Evolutionary conservation across 2,113 vertebrate species (phyloP).

Genomic region (Bettongia penicillata): DNA sequence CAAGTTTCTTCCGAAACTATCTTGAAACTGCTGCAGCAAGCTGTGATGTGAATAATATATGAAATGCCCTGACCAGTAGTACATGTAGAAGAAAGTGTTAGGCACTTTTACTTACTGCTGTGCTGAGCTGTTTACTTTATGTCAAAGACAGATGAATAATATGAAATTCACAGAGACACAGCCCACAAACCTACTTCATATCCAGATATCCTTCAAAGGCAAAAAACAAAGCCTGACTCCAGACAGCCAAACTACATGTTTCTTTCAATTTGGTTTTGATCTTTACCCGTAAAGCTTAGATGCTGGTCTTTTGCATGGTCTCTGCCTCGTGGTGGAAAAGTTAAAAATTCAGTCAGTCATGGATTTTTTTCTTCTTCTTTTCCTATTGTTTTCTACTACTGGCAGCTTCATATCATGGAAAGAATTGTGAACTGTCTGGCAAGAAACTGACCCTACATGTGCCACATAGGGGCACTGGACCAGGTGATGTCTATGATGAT

Average conservation of each 20-base stretch:
- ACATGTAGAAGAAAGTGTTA: rapidly evolving
- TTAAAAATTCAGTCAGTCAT: background rate
- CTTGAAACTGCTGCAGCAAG: slow-evolving; percentile 54
- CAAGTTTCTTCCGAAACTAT: slow-evolving; percentile 43
- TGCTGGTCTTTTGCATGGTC: background rate
- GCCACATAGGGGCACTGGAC: background rate
- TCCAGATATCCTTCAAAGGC: background rate
- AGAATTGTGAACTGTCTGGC: background rate
- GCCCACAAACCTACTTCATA: background rate
- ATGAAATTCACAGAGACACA: slow-evolving; percentile 32
- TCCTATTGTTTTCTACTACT: background rate
- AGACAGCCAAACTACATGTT: slow-evolving; percentile 21
- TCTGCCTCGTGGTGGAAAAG: background rate
- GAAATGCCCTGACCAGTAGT: slow-evolving; percentile 20
- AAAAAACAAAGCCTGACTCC: background rate
- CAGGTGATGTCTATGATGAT: background rate
- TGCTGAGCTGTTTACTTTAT: slow-evolving; percentile 24
- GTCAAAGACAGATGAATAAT: slow-evolving; percentile 27
- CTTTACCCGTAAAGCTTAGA: background rate
- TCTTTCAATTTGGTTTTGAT: slow-evolving; percentile 51
- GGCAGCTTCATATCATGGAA: background rate
- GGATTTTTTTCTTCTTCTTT: background rate
- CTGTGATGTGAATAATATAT: slow-evolving; percentile 71
- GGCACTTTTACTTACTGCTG: slow-evolving; percentile 32
- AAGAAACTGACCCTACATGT: background rate